phyloP scores from a whole-genome alignment of 1,140 invertebrate species.

The Drosophila sp. region DNA sequence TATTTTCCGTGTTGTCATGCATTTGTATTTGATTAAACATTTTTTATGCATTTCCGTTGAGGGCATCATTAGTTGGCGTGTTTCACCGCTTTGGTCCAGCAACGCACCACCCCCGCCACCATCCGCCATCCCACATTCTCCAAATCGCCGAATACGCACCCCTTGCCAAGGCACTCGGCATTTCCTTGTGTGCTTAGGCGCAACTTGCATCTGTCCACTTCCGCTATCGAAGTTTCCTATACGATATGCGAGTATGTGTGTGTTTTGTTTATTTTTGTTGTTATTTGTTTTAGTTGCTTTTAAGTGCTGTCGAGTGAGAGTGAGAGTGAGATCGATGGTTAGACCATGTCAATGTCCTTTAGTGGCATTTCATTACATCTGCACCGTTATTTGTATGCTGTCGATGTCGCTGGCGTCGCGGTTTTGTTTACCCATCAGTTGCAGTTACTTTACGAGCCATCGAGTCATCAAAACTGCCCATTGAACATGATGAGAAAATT shows the following conservation, averaged over 20 bases:
- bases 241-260: slow-evolving; percentile 32
- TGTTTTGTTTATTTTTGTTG: slow-evolving; percentile 51
- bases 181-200: slow-evolving; percentile 64
- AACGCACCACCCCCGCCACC: slow-evolving; percentile 30
- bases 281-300: slow-evolving; percentile 62
- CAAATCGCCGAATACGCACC: slow-evolving; percentile 27
- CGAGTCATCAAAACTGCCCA: slow-evolving; percentile 46
- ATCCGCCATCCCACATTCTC: slow-evolving; percentile 1
- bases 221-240: slow-evolving; percentile 46
- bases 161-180: slow-evolving; percentile 38
- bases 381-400: slow-evolving; percentile 51
- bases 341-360: slow-evolving; percentile 81
- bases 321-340: slow-evolving; percentile 61
- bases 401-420: slow-evolving; percentile 23
- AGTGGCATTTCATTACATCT: slow-evolving; percentile 70
- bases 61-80: slow-evolving; percentile 67
- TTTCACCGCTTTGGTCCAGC: slow-evolving; percentile 68
- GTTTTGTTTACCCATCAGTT: slow-evolving; percentile 53
- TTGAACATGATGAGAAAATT: slow-evolving; percentile 54
- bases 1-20: slow-evolving; percentile 76
- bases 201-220: slow-evolving; percentile 73
- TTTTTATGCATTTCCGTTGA: slow-evolving; percentile 79
- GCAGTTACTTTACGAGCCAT: slow-evolving; percentile 54
- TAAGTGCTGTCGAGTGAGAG: slow-evolving; percentile 38
- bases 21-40: slow-evolving; percentile 80